Evolutionary conservation across 2,888 invertebrate genomes (phyloP).

Genomic region (Pimpla rufipes): DNA sequence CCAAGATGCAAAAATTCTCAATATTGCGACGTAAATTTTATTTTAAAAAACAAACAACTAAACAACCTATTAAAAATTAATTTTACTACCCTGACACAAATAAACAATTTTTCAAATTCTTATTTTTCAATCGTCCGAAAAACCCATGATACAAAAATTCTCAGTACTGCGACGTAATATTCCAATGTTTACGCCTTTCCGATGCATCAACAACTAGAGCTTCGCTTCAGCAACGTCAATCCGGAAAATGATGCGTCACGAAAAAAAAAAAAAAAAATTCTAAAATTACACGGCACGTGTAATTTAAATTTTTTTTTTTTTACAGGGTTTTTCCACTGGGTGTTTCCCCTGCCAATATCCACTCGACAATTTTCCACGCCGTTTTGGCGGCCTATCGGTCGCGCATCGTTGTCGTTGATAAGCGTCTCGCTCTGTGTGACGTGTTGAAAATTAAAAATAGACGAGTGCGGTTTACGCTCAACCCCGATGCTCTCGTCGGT

Average conservation of each 20-base stretch:
- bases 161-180: not conserved
- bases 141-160: not conserved
- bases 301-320: no score
- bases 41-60: no score
- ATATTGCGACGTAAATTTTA: no score
- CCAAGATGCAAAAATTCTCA: no score
- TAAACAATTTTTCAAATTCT: no score
- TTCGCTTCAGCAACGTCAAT: not conserved
- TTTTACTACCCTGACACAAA: no score
- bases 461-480: slow-evolving; percentile 47
- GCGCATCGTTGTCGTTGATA: slow-evolving; percentile 45
- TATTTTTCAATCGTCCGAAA: not conserved
- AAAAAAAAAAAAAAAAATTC: not conserved
- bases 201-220: not conserved
- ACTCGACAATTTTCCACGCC: not conserved
- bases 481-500: slow-evolving; percentile 6
- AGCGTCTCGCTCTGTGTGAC: slow-evolving; percentile 28
- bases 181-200: not conserved
- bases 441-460: slow-evolving; percentile 59
- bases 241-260: not conserved
- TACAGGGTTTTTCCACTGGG: no score
- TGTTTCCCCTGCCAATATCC: not conserved
- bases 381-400: slow-evolving; percentile 39
- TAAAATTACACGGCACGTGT: not conserved
- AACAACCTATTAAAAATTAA: no score